Evolutionary conservation across 2,113 vertebrate species (phyloP).

Genomic region (Rhea pennata): DNA sequence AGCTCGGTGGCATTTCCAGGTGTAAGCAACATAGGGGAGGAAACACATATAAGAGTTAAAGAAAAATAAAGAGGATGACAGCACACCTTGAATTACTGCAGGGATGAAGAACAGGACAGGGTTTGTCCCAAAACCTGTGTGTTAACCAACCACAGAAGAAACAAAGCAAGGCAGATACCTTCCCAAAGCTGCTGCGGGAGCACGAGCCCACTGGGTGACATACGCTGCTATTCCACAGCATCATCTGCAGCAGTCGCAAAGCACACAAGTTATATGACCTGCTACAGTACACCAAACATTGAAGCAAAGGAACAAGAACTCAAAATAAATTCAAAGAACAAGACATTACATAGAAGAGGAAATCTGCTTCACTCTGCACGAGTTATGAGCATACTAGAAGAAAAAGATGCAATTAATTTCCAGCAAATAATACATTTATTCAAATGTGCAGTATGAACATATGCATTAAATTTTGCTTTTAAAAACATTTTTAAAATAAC

Average conservation of each 20-base stretch:
- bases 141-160: neutral
- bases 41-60: neutral
- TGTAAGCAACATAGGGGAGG: neutral
- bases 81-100: neutral
- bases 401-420: neutral
- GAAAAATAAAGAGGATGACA: neutral
- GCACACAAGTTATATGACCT: neutral
- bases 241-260: neutral
- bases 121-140: neutral
- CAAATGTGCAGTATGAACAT: neutral
- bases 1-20: neutral
- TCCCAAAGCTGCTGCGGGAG: neutral
- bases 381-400: slow-evolving; percentile 23
- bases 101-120: neutral
- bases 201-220: neutral
- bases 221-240: neutral
- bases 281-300: neutral
- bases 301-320: neutral
- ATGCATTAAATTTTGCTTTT: neutral
- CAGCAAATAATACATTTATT: slow-evolving; percentile 21
- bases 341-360: neutral
- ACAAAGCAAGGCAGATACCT: neutral
- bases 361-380: neutral
- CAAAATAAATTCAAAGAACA: neutral
- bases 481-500: neutral